phyloP scores from a whole-genome alignment of 2,797 vertebrate genomes.

The Notolabrus celidotus region DNA sequence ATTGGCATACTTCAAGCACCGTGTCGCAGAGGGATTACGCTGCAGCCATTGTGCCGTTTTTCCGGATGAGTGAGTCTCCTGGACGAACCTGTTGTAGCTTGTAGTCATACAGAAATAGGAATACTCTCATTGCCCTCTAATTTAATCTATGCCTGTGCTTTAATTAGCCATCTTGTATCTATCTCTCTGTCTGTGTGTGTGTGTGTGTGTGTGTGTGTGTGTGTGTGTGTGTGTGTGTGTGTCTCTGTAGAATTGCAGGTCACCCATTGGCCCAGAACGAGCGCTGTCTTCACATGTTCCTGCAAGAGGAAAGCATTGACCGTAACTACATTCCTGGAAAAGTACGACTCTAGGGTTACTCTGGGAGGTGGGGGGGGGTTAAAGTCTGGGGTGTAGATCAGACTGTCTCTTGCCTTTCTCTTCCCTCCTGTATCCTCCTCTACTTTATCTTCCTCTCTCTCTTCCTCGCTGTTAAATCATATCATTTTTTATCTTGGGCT shows the following conservation, averaged over 20 bases:
- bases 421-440: conserved; percentile 37
- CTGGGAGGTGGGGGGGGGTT: conserved; percentile 55
- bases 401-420: conserved; percentile 55
- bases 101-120: not conserved
- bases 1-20: no score
- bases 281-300: conserved; percentile 99
- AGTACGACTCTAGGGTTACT: conserved; percentile 94
- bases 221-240: conserved; percentile 39
- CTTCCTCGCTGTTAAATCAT: conserved; percentile 56
- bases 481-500: conserved; percentile 27
- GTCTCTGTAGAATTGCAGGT: conserved; percentile 92
- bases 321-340: conserved; percentile 97
- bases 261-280: conserved; percentile 99
- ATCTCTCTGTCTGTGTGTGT: conserved; percentile 27
- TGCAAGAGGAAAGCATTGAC: conserved; percentile 98
- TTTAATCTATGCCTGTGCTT: conserved; percentile 6
- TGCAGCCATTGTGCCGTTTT: no score
- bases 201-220: conserved; percentile 48
- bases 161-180: conserved; percentile 1
- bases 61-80: not conserved
- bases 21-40: no score
- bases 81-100: not conserved
- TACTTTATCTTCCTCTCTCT: conserved; percentile 39
- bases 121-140: not conserved
- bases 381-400: conserved; percentile 42